These are phyloP conservation scores for Cyanoderma ruficeps DNA, from an alignment of 2,113 vertebrate genomes.

Conservation along the genomic window DNA sequence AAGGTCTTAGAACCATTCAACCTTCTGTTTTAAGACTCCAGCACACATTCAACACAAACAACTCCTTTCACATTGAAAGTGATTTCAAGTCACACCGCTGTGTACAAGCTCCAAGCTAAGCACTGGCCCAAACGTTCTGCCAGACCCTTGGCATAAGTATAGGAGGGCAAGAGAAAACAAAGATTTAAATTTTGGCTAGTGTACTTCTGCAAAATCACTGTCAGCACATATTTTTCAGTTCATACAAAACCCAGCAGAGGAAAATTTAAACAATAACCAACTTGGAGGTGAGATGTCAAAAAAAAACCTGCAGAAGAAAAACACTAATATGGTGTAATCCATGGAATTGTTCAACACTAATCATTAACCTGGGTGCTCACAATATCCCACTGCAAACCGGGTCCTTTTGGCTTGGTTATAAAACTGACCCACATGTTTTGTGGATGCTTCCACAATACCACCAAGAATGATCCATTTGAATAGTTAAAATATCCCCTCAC, in stretches of 20 bases:
- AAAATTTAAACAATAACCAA: conserved; percentile 10
- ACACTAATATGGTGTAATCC: not conserved
- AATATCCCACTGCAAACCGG: fast-evolving
- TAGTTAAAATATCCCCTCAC: not conserved
- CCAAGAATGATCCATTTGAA: not conserved
- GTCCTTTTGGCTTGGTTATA: not conserved
- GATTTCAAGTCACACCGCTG: not conserved
- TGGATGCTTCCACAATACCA: not conserved
- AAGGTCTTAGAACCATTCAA: not conserved
- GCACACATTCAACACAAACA: not conserved
- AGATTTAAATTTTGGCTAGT: not conserved
- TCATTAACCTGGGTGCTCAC: not conserved
- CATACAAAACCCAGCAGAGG: not conserved
- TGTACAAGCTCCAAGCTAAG: not conserved
- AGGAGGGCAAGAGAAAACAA: conserved; percentile 20
- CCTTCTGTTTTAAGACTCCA: not conserved
- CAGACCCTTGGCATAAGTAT: not conserved
- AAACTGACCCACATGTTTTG: not conserved
- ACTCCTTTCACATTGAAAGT: not conserved
- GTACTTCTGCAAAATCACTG: not conserved
- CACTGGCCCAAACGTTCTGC: not conserved
- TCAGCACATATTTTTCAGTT: not conserved
- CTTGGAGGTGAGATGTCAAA: not conserved
- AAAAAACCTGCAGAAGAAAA: not conserved
- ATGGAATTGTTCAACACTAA: not conserved